Evolutionary conservation across 2,113 vertebrate species (phyloP).

Genomic region (Megatriorchis doriae): DNA sequence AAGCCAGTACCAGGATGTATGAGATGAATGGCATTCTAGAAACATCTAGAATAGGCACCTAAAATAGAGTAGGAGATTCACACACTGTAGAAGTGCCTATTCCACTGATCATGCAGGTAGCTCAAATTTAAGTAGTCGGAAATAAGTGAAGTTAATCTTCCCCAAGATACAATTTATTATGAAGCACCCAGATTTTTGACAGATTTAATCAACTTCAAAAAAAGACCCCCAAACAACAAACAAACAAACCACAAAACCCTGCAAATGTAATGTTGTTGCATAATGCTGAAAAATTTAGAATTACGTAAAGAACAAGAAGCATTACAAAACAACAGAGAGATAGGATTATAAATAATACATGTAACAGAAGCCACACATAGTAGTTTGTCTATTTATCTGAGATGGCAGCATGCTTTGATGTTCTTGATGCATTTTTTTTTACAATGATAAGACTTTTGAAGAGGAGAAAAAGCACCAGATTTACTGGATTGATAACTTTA

Average conservation of each 20-base stretch:
- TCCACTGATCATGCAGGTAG: background rate
- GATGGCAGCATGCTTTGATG: background rate
- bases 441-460: background rate
- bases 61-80: background rate
- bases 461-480: background rate
- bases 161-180: background rate
- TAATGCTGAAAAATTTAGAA: background rate
- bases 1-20: rapidly evolving
- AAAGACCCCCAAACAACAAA: background rate
- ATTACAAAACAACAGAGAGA: background rate
- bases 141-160: background rate
- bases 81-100: background rate
- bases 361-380: background rate
- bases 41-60: background rate
- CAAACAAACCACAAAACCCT: rapidly evolving
- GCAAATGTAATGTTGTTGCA: background rate
- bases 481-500: background rate
- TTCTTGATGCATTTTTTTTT: background rate
- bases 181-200: background rate
- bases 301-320: background rate
- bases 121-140: background rate
- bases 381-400: background rate
- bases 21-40: background rate
- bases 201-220: background rate
- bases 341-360: background rate